A percentile compares a stretch with the other conserved stretches of the same genome.
phyloP scores from a whole-genome alignment of 2,113 vertebrate species.

The Oncorhynchus kisutch region DNA sequence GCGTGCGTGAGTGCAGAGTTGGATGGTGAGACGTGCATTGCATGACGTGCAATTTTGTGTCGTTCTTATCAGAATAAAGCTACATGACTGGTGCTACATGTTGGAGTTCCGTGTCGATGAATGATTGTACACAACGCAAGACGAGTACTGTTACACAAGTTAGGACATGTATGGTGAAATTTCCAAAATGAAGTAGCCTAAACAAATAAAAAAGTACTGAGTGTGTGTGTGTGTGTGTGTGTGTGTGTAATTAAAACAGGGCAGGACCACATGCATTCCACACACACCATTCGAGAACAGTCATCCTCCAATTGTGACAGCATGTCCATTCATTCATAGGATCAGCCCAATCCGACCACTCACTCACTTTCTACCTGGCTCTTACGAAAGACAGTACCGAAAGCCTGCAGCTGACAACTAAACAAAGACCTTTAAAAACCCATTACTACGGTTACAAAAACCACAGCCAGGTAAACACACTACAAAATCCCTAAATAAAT shows the following conservation, averaged over 20 bases:
- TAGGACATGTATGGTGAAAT: background rate
- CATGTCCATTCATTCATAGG: conserved; percentile 32
- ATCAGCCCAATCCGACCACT: conserved; percentile 29
- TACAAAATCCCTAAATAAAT: too few species aligned
- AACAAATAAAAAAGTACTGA: background rate
- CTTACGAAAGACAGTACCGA: background rate
- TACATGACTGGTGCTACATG: too few species aligned
- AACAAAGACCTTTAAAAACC: background rate
- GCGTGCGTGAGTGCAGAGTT: too few species aligned
- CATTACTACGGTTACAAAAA: too few species aligned
- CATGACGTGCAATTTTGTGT: too few species aligned
- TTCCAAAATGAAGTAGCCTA: background rate
- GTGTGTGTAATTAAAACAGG: conserved; percentile 1
- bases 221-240: background rate
- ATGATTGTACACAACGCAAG: too few species aligned
- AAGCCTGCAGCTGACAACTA: background rate
- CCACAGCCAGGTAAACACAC: too few species aligned
- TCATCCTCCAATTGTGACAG: conserved; percentile 64
- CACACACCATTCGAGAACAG: conserved; percentile 50
- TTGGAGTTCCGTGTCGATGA: too few species aligned
- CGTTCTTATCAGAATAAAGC: too few species aligned
- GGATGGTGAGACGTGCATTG: too few species aligned
- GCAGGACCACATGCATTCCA: conserved; percentile 61
- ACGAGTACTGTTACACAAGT: too few species aligned
- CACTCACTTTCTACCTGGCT: background rate